A percentile compares a stretch with the other conserved stretches of the same genome.
These are phyloP conservation scores for Forbesichthys agassizii DNA, from an alignment of 2,113 vertebrate genomes.

Conservation along the genomic window DNA sequence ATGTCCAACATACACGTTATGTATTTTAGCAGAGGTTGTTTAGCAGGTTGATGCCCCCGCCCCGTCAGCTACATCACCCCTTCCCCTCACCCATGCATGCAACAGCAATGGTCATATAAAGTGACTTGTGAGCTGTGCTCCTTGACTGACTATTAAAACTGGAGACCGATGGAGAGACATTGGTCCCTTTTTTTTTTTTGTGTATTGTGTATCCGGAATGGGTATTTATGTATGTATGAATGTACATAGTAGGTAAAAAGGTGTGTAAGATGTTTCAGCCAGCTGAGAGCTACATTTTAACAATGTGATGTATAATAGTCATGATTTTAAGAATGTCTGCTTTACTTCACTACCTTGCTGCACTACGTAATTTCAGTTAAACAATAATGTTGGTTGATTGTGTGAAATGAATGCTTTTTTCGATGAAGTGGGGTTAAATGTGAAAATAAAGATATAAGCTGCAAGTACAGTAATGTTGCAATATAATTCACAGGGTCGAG, in stretches of 20 bases:
- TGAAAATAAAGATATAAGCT: constrained; percentile 51
- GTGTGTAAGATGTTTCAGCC: constrained; percentile 5
- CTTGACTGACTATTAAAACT: constrained; percentile 15
- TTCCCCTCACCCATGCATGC: constrained; percentile 35
- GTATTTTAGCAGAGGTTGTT: constrained; percentile 35
- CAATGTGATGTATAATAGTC: no score
- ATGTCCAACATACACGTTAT: constrained; percentile 49
- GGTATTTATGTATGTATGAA: neutral
- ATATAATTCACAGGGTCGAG: constrained; percentile 13
- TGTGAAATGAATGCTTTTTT: constrained; percentile 38
- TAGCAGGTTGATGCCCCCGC: no score
- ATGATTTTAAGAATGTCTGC: no score
- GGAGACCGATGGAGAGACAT: neutral
- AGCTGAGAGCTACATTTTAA: no score
- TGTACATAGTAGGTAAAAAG: no score
- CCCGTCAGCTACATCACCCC: neutral
- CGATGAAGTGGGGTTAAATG: constrained; percentile 48
- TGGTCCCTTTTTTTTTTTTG: constrained; percentile 34
- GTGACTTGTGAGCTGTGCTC: constrained; percentile 60
- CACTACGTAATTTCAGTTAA: neutral
- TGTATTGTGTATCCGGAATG: constrained; percentile 40
- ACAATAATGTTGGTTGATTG: constrained; percentile 16
- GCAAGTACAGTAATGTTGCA: constrained; percentile 27
- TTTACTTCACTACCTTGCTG: no score
- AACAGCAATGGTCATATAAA: constrained; percentile 28